phyloP scores from a whole-genome alignment of 2,113 vertebrate genomes.

The Halcyon senegalensis region DNA sequence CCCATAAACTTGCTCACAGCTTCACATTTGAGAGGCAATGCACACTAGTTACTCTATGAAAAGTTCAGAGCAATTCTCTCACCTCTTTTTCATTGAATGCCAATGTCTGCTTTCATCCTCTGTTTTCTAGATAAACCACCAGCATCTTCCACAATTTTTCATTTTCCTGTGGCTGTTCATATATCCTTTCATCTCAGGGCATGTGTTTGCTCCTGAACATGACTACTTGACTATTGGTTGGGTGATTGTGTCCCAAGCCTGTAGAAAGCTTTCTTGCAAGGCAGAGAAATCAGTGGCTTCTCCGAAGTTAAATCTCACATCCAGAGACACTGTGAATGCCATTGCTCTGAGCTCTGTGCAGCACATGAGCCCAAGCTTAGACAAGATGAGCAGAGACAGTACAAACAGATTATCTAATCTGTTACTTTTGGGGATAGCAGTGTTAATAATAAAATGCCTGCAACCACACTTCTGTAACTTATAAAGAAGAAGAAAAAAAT shows the following conservation, averaged over 20 bases:
- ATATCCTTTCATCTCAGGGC: not conserved
- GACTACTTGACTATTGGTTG: not conserved
- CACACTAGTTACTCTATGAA: not conserved
- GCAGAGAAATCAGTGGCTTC: not conserved
- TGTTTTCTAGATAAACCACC: not conserved
- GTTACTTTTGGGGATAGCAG: not conserved
- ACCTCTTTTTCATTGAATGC: not conserved
- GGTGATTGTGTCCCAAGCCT: not conserved
- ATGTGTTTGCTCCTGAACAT: not conserved
- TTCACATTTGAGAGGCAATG: not conserved
- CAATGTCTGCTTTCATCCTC: not conserved
- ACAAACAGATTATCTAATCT: not conserved
- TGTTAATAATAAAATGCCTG: not conserved
- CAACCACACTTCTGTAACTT: not conserved
- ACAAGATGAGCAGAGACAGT: not conserved
- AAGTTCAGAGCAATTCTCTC: not conserved
- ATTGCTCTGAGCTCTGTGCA: not conserved
- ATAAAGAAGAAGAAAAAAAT: not conserved
- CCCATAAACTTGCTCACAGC: not conserved
- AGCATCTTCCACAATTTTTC: not conserved
- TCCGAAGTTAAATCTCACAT: not conserved
- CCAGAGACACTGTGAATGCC: not conserved
- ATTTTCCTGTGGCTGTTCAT: not conserved
- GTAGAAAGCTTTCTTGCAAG: not conserved
- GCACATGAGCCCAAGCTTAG: not conserved